phyloP scores from a whole-genome alignment of 1,140 invertebrate species.

The Wasmannia auropunctata region DNA sequence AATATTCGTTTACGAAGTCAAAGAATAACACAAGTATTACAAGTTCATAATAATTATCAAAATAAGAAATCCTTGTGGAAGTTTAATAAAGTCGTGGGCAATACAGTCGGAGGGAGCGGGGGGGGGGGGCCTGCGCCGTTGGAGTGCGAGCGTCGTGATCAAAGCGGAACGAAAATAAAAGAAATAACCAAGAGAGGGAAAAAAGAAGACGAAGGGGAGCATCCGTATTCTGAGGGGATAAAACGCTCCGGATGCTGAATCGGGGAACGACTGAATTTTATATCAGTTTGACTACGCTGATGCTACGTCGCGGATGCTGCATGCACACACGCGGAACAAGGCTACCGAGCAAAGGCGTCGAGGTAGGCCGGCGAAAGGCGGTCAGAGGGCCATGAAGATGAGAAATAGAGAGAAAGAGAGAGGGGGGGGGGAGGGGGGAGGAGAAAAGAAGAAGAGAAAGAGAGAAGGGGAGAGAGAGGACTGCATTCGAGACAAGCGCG shows the following conservation, averaged over 20 bases:
- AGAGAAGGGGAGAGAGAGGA: neutral
- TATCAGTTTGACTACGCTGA: neutral
- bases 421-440: neutral
- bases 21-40: neutral
- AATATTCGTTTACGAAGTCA: neutral
- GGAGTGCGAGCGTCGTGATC: neutral
- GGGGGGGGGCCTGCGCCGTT: neutral
- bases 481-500: slow-evolving; percentile 2
- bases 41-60: neutral
- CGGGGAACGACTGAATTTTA: slow-evolving; percentile 25
- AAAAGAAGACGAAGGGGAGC: neutral
- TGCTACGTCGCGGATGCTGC: slow-evolving; percentile 10
- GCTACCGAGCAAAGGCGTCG: neutral
- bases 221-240: neutral
- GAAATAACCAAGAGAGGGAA: neutral
- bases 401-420: neutral
- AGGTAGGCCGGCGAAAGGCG: slow-evolving; percentile 9
- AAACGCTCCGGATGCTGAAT: slow-evolving; percentile 11
- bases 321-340: slow-evolving; percentile 30
- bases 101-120: too few relatives aligned
- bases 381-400: neutral
- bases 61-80: slow-evolving; percentile 1
- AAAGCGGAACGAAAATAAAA: neutral
- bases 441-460: neutral
- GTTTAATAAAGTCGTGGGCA: neutral